Base-by-base conservation (phyloP, 2,888 invertebrate species). In the Biston betularia region DNA sequence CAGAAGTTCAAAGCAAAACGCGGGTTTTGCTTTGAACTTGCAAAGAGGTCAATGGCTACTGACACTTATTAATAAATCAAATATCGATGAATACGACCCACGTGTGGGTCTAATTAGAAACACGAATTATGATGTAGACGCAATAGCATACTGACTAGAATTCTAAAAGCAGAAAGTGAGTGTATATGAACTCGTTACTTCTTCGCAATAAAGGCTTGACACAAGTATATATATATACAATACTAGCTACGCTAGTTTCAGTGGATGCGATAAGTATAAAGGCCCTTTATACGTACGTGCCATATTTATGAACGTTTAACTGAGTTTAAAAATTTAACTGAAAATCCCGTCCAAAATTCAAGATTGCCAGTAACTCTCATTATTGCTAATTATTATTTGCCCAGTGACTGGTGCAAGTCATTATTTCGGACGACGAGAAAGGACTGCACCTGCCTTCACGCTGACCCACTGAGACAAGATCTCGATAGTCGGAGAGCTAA, bases 391-490 rank as follows among this genome's bases (percentile, higher is more conserved):
- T 62, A 66, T 58, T 24, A 57, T 57, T 48, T 63, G 54, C 10
- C n/a, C 15, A 49, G 49, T 57, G 57, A 68, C 55, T 57, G 56
- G 14, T 48, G 35, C 63, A 46, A 52, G 59, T 68, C 57, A 55
- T 73, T 69, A 61, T 67, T 68, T 68, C 38, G 64, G 64, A 70
- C 42, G 64, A 62, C 67, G 59, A 57, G 62, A 58, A 48, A 57
- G 52, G 61, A 42, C 61, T 50, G 56, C 75, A 75, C 75, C 76
- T 75, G 75, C 68, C 69, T 61, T 49, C 48, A 53, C 44, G 66
- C 57, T 77, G 77, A 77, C 77, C 78, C 62, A 78, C 72, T 72
- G 61, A 75, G 74, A 77, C 78, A 70, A 68, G 73, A 71, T 69
- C 72, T 68, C 49, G 12, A 11, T 62, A 66, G 62, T 10, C 6